A percentile compares a stretch with the other conserved stretches of the same genome.
These are phyloP conservation scores for Luffia ferchaultella DNA, from an alignment of 2,888 invertebrate species.

Conservation along the genomic window DNA sequence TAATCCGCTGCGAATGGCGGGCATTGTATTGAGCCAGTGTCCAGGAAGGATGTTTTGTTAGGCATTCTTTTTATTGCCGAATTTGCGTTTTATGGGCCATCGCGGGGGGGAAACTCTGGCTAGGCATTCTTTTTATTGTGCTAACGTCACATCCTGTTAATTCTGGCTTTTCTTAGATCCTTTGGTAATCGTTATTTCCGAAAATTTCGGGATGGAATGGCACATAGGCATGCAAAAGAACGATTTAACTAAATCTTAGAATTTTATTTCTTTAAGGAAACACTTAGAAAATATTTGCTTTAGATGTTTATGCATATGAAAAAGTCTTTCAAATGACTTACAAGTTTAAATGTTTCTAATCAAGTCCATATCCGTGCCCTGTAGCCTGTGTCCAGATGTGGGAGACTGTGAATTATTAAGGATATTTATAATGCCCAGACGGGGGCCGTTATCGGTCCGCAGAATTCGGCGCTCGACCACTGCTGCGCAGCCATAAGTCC, in stretches of 20 bases:
- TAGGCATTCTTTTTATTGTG: constrained; percentile 5
- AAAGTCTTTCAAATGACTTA: no score
- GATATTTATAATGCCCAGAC: constrained; percentile 48
- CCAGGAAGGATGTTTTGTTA: constrained; percentile 61
- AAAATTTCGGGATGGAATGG: no score
- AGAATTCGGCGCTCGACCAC: background rate
- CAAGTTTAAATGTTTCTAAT: background rate
- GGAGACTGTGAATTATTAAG: constrained; percentile 63
- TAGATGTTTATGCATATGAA: no score
- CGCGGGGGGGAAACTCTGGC: constrained; percentile 33
- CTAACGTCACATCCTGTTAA: background rate
- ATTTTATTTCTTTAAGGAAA: no score
- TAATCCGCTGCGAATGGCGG: constrained; percentile 55
- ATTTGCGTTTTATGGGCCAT: constrained; percentile 63
- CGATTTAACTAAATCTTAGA: no score
- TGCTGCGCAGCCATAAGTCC: background rate
- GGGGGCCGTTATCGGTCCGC: background rate
- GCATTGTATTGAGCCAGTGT: constrained; percentile 62
- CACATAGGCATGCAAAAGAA: no score
- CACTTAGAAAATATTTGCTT: no score
- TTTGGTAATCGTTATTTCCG: no score
- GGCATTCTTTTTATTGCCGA: constrained; percentile 60
- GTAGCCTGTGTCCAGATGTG: constrained; percentile 60
- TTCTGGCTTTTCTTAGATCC: no score
- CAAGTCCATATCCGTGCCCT: constrained; percentile 30